A percentile compares a stretch with the other conserved stretches of the same genome.
phyloP scores from a whole-genome alignment of 2,113 vertebrate genomes.

The Excalfactoria chinensis region DNA sequence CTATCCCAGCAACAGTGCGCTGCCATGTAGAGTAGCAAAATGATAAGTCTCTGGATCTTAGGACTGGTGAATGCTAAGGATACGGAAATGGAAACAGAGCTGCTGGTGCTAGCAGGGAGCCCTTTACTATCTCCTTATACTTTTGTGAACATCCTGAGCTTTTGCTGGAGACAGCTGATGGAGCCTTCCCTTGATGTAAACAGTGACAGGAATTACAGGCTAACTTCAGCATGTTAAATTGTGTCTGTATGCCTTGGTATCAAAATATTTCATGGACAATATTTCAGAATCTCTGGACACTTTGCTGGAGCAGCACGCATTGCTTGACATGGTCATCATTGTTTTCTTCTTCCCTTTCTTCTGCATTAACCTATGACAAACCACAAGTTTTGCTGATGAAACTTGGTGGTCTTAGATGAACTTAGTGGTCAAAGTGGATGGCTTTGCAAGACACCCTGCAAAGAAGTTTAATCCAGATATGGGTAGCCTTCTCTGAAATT shows the following conservation, averaged over 20 bases:
- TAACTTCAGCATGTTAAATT: background rate
- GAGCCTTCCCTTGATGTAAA: background rate
- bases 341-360: background rate
- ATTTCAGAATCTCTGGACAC: background rate
- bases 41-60: background rate
- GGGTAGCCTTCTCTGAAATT: background rate
- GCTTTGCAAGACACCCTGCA: background rate
- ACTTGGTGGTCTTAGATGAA: no score
- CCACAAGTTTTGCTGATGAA: background rate
- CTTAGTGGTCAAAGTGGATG: background rate
- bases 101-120: background rate
- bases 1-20: background rate
- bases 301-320: background rate
- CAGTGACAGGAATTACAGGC: background rate
- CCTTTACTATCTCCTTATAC: background rate
- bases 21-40: background rate
- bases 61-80: background rate
- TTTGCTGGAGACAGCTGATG: background rate
- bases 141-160: background rate
- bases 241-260: background rate
- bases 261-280: background rate
- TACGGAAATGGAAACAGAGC: background rate
- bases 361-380: background rate
- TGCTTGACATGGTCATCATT: accelerated
- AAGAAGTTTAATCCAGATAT: background rate